Percentiles rank a stretch among this genome's conserved stretches.
phyloP scores from a whole-genome alignment of 2,797 vertebrate species.

The Dendrocincla tyrannina region DNA sequence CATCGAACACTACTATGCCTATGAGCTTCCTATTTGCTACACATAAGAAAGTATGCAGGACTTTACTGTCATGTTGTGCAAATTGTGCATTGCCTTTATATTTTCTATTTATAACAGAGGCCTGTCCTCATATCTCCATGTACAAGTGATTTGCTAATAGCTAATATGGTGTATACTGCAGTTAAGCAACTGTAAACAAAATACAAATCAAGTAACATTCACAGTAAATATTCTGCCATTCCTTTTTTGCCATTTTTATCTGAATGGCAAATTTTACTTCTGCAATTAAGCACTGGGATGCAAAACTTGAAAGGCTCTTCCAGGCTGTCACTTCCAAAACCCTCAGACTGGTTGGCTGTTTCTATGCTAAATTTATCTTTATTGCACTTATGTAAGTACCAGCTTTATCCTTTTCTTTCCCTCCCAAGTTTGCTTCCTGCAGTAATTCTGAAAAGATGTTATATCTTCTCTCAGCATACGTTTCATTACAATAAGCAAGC shows the following conservation, averaged over 20 bases:
- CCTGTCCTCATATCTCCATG: neutral
- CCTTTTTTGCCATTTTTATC: neutral
- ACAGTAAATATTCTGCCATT: conserved; percentile 12
- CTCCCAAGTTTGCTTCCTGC: conserved; percentile 12
- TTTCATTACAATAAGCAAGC: neutral
- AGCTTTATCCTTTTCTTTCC: conserved; percentile 34
- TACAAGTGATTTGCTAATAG: neutral
- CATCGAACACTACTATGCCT: neutral
- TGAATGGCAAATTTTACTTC: neutral
- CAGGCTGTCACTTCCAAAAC: neutral
- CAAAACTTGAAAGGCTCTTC: neutral
- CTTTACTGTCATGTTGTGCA: neutral
- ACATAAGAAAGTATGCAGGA: neutral
- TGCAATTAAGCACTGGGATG: neutral
- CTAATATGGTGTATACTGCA: neutral
- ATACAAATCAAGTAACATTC: neutral
- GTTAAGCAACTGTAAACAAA: conserved; percentile 1
- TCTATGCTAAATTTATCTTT: conserved; percentile 37
- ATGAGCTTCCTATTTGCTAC: neutral
- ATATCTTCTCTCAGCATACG: neutral
- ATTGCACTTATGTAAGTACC: neutral
- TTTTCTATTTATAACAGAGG: neutral
- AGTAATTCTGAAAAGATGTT: conserved; percentile 27
- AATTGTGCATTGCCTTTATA: neutral
- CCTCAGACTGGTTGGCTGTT: neutral